Evolutionary conservation across 2,888 invertebrate genomes (phyloP), one percentile per base, ranked within the genome.

Genomic region (Dione vanillae): DNA sequence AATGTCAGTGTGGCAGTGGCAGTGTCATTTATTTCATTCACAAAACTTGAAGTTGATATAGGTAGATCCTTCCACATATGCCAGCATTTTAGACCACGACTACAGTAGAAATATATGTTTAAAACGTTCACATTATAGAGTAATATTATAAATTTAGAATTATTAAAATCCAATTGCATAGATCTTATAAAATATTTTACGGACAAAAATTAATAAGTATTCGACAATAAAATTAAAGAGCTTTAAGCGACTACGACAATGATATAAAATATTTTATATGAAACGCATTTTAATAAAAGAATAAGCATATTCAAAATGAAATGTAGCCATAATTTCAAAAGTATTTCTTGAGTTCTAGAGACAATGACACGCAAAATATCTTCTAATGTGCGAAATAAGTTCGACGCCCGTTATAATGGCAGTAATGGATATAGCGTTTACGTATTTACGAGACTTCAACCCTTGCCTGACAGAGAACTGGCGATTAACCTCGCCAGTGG

Each of bases 341-440:
- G 35, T 52, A n/a, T n/a, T n/a, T 59, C 37, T 27, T 37, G 16
- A 56, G 16, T 16, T 16, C 56, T 16, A 37, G 9, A 65, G 68
- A 59, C 56, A 41, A 51, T 35, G 74, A 49, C 54, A 67, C 67
- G 67, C 67, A 67, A 71, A 73, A 69, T 73, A 75, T 74, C 67
- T 71, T 61, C 67, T 70, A 74, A 75, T 70, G 70, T 75, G 70
- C 71, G 68, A 71, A 75, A 75, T 72, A 75, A 74, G 76, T 76
- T 76, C 74, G 70, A 73, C 49, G 74, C 45, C 72, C 67, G 67
- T 70, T 74, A 71, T 74, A 77, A 76, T 71, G 72, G 71, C 69
- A 68, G 69, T 74, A 73, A 68, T 73, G 71, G 67, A 72, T 73
- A 70, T 70, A 64, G 65, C 62, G 56, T 71, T 74, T 70, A 68